Evolutionary conservation across 2,888 invertebrate genomes (phyloP), one percentile per base, ranked within the genome.

Genomic region (Drosophila neonasuta): DNA sequence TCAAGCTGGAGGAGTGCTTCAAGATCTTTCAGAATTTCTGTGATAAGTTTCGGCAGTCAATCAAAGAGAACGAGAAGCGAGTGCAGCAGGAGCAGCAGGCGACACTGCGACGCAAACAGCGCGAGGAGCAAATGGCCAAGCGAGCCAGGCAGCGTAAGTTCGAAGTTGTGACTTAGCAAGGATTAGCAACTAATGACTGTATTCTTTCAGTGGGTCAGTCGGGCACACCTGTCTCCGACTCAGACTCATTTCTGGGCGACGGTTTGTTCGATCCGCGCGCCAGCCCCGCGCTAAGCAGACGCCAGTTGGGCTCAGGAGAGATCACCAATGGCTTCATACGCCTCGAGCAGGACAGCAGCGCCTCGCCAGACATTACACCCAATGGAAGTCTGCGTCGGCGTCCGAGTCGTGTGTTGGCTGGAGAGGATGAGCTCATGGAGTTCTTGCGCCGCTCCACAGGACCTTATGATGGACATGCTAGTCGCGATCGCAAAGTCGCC

Each of bases 1-100:
- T 99, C 90, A 97, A 97, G 90, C 92, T 99, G 42, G 98, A 99
- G 89, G 98, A 99, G 89, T 98, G 98, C 88, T 97, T 97, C 88
- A 95, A 95, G 91, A 95, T 96, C 75, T 95, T 99, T 88, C 95
- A 96, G 84, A 94, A 94, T 48, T 98, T 99, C 92, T 97, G 97
- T 90, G 94, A 94, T 71, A 96, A 96, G 91, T 97, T 97, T 91
- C 94, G 94, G 59, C 94, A 96, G 77, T 96, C 97, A 0, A 94
- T 95, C 10, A 92, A 94, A 65, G 98, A 98, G 89, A 98, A 98
- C 91, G 96, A 95, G 87, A 92, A 96, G 44, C 92, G 98, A 4
- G 93, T 94, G 61, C 93, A 95, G 29, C 95, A 96, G 88, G 97
- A 98, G 89, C 96, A 96, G 89, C 97, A 97, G 90, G 96, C 97